Conservation (phyloP, 2,113 vertebrate species). For the Calonectris borealis region DNA sequence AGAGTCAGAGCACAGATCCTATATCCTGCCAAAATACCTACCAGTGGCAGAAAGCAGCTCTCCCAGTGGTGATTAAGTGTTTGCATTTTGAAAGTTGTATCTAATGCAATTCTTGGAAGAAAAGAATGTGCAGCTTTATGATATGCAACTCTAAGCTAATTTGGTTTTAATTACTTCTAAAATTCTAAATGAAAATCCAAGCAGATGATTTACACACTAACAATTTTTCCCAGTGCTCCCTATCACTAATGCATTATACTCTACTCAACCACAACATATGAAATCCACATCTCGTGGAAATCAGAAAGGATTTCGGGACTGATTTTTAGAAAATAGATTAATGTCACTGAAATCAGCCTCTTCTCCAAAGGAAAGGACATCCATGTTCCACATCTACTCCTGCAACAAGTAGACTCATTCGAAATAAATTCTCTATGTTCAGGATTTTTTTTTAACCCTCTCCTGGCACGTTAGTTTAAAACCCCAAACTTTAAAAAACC, state of each 20-base stretch:
- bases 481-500: neutral
- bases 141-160: neutral
- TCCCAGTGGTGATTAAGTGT: neutral
- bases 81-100: neutral
- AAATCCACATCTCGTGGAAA: neutral
- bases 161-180: slow-evolving; percentile 33
- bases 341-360: neutral
- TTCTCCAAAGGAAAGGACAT: neutral
- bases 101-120: neutral
- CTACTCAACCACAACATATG: neutral
- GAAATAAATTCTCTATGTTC: neutral
- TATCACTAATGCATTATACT: neutral
- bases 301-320: neutral
- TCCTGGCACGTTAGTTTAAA: neutral
- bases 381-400: neutral
- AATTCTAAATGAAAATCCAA: slow-evolving; percentile 50
- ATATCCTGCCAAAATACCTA: neutral
- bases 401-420: neutral
- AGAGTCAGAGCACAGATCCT: slow-evolving; percentile 10
- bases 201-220: slow-evolving; percentile 25
- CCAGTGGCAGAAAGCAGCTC: neutral
- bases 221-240: neutral
- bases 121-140: slow-evolving; percentile 12
- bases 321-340: neutral
- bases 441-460: neutral